These are phyloP conservation scores for Epinotia brunnichana DNA, from an alignment of 2,888 invertebrate species.

Conservation along the genomic window DNA sequence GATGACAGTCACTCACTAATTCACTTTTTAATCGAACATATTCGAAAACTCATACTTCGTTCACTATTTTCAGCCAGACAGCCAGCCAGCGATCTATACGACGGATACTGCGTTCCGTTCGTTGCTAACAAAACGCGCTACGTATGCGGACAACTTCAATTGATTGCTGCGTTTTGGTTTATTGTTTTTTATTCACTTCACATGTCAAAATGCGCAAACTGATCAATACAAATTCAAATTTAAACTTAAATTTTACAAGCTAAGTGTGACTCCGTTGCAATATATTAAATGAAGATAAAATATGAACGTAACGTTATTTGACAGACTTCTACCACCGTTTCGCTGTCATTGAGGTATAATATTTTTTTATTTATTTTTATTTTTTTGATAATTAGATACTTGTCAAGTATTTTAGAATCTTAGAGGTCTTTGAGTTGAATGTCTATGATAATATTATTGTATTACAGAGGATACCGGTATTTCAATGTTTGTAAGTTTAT, in stretches of 20 bases:
- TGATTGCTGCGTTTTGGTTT: conserved; percentile 31
- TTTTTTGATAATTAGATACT: not conserved
- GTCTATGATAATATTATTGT: not conserved
- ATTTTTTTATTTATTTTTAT: not conserved
- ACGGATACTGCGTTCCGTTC: conserved; percentile 82
- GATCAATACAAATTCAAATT: too few species aligned
- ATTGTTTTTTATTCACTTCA: not conserved
- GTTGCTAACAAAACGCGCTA: conserved; percentile 70
- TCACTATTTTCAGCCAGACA: conserved; percentile 82
- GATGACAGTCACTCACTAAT: conserved; percentile 81
- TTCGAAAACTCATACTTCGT: conserved; percentile 83
- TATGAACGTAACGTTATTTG: not conserved
- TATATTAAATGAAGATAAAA: not conserved
- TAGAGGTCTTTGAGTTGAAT: not conserved
- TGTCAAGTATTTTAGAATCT: not conserved
- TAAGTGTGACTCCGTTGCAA: not conserved
- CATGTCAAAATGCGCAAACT: not conserved
- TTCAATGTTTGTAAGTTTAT: not conserved
- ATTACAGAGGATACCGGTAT: not conserved
- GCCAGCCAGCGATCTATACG: conserved; percentile 81
- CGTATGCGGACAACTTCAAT: conserved; percentile 49
- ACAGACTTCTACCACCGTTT: not conserved
- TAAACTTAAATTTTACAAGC: not conserved
- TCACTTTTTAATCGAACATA: conserved; percentile 83
- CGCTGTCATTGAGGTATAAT: not conserved